phyloP scores from a whole-genome alignment of 2,113 vertebrate species.

The Apteryx owenii region DNA sequence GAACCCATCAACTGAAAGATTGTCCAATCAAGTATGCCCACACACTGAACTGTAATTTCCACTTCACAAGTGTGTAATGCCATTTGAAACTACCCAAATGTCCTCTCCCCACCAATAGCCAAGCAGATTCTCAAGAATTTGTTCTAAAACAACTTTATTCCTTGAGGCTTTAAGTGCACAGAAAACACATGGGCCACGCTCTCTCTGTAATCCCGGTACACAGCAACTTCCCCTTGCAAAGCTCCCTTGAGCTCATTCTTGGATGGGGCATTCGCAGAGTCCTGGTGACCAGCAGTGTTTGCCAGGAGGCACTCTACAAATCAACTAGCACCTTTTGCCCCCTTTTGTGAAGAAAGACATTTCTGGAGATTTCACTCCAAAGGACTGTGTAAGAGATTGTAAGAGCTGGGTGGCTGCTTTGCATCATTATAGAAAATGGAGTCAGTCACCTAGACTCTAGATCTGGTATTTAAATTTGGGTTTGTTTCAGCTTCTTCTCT shows the following conservation, averaged over 20 bases:
- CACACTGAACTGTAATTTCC: conserved; percentile 76
- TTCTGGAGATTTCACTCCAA: not conserved
- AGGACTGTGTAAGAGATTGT: not conserved
- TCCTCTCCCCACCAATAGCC: conserved; percentile 14
- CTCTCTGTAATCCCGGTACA: not conserved
- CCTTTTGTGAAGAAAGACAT: not conserved
- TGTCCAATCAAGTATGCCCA: conserved; percentile 79
- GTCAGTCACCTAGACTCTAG: not conserved
- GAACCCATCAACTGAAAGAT: conserved; percentile 77
- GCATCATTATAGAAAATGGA: not conserved
- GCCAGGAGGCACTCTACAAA: not conserved
- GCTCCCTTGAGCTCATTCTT: not conserved
- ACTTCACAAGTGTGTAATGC: conserved; percentile 60
- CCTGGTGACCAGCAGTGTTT: not conserved
- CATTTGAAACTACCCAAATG: conserved; percentile 23
- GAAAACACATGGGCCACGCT: not conserved
- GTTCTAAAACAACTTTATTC: conserved; percentile 26
- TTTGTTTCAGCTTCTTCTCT: not conserved
- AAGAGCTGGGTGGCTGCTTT: not conserved
- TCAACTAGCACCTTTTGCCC: not conserved
- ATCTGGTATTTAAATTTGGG: not conserved
- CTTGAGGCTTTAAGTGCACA: not conserved
- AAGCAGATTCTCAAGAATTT: not conserved
- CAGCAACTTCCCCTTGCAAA: not conserved
- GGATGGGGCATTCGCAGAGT: not conserved